Conservation (phyloP, 2,797 vertebrate genomes). For the Sylvilagus floridanus region DNA sequence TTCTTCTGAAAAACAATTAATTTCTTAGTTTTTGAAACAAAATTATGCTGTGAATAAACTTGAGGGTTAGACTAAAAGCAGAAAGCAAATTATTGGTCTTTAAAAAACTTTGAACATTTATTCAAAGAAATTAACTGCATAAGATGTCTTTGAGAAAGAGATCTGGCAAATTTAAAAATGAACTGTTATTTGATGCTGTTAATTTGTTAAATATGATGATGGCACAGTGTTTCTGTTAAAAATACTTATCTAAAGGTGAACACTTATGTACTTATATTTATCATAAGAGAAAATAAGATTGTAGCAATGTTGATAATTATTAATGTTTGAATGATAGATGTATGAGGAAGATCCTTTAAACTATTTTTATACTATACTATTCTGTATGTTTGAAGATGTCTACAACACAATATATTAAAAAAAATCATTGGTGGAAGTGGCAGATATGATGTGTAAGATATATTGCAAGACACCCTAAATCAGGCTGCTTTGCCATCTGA, state of each 20-base stretch:
- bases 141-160: not conserved
- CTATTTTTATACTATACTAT: not conserved
- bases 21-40: not conserved
- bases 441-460: not conserved
- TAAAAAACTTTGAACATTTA: not conserved
- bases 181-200: not conserved
- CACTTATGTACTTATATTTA: not conserved
- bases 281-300: not conserved
- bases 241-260: not conserved
- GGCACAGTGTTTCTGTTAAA: not conserved
- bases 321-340: not conserved
- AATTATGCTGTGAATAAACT: not conserved
- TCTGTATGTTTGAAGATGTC: not conserved
- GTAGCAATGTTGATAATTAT: not conserved
- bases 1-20: slow-evolving; percentile 1
- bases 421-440: not conserved
- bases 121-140: not conserved
- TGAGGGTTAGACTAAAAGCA: not conserved
- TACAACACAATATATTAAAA: not conserved
- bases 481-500: no score
- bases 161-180: not conserved
- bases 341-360: not conserved
- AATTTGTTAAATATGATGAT: not conserved
- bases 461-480: not conserved
- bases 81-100: not conserved